phyloP scores from a whole-genome alignment of 2,888 invertebrate genomes.

The Chloroclysta siterata region DNA sequence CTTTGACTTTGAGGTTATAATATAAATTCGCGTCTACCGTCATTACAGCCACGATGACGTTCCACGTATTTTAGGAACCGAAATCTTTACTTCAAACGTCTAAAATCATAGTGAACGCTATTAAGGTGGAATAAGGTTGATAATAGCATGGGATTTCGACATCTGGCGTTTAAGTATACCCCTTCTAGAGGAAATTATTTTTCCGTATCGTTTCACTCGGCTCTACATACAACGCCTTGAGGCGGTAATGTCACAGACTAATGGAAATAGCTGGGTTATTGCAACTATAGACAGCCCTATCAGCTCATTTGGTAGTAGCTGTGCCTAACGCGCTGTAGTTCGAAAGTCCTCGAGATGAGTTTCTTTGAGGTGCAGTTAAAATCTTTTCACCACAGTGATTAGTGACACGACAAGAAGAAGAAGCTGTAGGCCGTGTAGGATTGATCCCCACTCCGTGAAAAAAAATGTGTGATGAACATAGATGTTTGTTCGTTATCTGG shows the following conservation, averaged over 20 bases:
- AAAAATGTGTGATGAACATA: no score
- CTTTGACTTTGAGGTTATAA: no score
- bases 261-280: not conserved
- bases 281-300: not conserved
- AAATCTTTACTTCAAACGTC: conserved; percentile 1
- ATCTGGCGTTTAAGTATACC: conserved; percentile 33
- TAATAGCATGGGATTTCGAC: conserved; percentile 23
- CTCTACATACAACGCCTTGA: conserved; percentile 37
- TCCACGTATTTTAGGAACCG: not conserved
- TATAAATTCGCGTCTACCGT: not conserved
- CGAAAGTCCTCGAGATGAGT: no score
- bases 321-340: no score
- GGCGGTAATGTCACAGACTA: conserved; percentile 20
- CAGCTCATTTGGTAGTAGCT: no score
- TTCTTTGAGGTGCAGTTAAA: no score
- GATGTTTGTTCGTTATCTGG: no score
- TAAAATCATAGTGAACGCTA: conserved; percentile 16
- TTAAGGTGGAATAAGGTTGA: not conserved
- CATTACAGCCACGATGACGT: not conserved
- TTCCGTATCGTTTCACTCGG: conserved; percentile 54
- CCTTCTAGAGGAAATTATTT: conserved; percentile 57
- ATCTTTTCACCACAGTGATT: no score
- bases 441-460: no score
- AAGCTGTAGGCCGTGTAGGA: no score
- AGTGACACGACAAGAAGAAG: no score